Percentiles rank a stretch among this genome's conserved stretches.
phyloP scores from a whole-genome alignment of 2,888 invertebrate species.

The Ennomos quercinarius region DNA sequence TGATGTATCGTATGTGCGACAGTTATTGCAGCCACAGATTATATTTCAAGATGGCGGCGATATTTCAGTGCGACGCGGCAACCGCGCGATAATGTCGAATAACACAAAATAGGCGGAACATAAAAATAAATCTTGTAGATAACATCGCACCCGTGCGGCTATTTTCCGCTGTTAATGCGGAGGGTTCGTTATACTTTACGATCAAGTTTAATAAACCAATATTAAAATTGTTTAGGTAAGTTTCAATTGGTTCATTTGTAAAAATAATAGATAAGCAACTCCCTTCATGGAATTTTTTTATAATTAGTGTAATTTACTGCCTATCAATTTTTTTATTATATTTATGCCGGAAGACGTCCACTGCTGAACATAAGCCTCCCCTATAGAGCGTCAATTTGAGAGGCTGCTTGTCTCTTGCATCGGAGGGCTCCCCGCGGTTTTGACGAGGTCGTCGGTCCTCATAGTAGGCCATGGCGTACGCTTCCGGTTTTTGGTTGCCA shows the following conservation, averaged over 20 bases:
- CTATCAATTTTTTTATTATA: too few species aligned
- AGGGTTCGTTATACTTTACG: slow-evolving; percentile 6
- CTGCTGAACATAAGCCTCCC: too few species aligned
- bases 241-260: neutral
- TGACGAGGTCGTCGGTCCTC: too few species aligned
- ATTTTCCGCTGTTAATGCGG: slow-evolving; percentile 13
- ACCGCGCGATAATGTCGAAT: slow-evolving; percentile 36
- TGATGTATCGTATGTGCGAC: slow-evolving; percentile 50
- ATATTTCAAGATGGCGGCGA: slow-evolving; percentile 57
- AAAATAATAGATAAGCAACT: neutral
- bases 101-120: slow-evolving; percentile 39
- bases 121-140: slow-evolving; percentile 41
- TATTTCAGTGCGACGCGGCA: slow-evolving; percentile 39
- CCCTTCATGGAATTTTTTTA: too few species aligned
- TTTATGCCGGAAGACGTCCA: too few species aligned
- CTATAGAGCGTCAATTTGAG: too few species aligned
- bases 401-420: too few species aligned
- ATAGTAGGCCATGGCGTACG: too few species aligned
- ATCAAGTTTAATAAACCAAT: slow-evolving; percentile 10
- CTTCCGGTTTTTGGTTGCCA: too few species aligned
- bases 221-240: neutral
- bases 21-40: slow-evolving; percentile 57
- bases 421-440: too few species aligned
- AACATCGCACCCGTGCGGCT: slow-evolving; percentile 29
- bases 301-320: too few species aligned